phyloP scores from a whole-genome alignment of 2,113 vertebrate species.

The Hypomesus transpacificus region DNA sequence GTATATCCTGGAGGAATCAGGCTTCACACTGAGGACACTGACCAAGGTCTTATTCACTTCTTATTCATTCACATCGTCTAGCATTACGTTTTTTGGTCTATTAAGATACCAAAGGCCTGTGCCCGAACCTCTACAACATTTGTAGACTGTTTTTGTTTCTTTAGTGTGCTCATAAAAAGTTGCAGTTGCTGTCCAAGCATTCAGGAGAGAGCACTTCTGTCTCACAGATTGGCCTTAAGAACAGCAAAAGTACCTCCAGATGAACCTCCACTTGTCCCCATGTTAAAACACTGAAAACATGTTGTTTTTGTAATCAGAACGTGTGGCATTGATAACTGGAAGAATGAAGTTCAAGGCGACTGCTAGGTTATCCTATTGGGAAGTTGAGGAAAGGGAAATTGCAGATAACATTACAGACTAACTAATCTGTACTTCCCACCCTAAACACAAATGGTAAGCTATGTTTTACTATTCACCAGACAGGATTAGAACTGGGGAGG shows the following conservation, averaged over 20 bases:
- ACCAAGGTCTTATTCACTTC: no score
- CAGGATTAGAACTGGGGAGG: not conserved
- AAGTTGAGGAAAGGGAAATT: conserved; percentile 25
- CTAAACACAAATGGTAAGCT: not conserved
- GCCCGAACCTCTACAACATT: no score
- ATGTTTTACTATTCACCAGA: conserved; percentile 11
- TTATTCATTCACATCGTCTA: no score
- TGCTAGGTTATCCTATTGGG: conserved; percentile 35
- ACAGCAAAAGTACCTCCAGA: no score
- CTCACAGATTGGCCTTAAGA: no score
- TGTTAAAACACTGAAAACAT: conserved; percentile 2
- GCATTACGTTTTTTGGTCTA: no score
- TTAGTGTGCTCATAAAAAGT: no score
- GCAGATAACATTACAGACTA: conserved; percentile 14
- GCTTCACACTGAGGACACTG: no score
- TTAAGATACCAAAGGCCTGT: no score
- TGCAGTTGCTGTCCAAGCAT: not conserved
- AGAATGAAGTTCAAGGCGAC: conserved; percentile 46
- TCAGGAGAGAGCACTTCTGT: no score
- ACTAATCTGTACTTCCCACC: conserved; percentile 21
- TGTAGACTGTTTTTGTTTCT: no score
- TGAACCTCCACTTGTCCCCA: conserved; percentile 5
- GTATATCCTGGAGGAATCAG: no score
- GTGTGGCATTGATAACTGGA: conserved; percentile 36
- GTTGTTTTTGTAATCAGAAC: conserved; percentile 13